Base-by-base conservation (phyloP, 1,140 invertebrate species). In the Liolophura sinensis region DNA sequence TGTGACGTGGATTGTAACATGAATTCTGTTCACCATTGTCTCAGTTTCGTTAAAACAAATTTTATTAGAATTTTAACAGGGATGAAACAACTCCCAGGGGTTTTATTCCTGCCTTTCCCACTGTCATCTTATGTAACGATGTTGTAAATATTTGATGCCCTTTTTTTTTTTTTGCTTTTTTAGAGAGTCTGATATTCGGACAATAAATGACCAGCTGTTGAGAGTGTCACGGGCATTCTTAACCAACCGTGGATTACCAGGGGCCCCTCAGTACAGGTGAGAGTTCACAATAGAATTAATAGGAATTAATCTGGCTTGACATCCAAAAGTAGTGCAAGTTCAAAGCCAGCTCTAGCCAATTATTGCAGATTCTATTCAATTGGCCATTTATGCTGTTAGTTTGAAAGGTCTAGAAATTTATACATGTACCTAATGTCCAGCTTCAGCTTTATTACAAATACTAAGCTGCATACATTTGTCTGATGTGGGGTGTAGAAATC, bases 91-190 rank as follows among this genome's bases (percentile, higher is more conserved):
- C 64, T 16, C 22, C 62, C 67, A 12, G 52, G 64, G 51, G 68
- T 46, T 62, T 69, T n/a, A 64, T 62, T 70, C 18, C 48, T 60
- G 22, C n/a, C 40, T 18, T 64, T 25, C n/a, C 24, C 31, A 20
- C 40, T 64, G 1, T 20, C 25, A 25, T 27, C 40, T 40, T 25
- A 60, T 16, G 24, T 46, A 64, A 46, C 24, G 11, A 46, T 14
- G 27, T n/a, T n/a, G n/a, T n/a, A n/a, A 93, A 93, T 27, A 94
- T 87, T 0, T 93, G 9, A 59, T 6, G 31, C 51, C 48, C 51
- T 48, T 20, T 60, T 40, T 47, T 54, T 22, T 49, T 18, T 27
- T 65, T 67, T 62, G 54, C 60, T 61, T 55, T 75, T 75, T 24
- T 73, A 80, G 77, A 68, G 79, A 81, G 67, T 74, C 73, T 73